phyloP scores from a whole-genome alignment of 2,113 vertebrate species.

The Gnathonemus echidnorhynchus region DNA sequence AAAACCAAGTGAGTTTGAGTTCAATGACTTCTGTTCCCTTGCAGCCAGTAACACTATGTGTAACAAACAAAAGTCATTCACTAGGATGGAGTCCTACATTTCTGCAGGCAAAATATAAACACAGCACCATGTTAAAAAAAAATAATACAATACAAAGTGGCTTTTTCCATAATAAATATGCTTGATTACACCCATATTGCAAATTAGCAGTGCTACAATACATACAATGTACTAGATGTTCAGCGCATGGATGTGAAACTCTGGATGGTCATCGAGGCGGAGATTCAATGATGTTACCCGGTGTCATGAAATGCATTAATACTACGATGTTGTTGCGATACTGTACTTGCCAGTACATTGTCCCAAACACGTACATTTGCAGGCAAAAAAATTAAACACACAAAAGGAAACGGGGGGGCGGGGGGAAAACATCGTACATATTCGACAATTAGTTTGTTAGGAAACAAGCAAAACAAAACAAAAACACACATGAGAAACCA shows the following conservation, averaged over 20 bases:
- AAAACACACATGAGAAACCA: neutral
- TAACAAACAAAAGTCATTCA: constrained; percentile 29
- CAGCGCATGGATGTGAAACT: constrained; percentile 45
- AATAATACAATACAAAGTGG: constrained; percentile 54
- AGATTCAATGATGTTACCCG: constrained; percentile 37
- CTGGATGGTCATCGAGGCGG: constrained; percentile 49
- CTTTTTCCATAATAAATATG: constrained; percentile 63
- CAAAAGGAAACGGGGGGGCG: constrained; percentile 27
- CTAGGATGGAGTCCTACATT: constrained; percentile 36
- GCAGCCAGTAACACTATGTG: constrained; percentile 56
- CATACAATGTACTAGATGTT: constrained; percentile 45
- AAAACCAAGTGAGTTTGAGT: constrained; percentile 43
- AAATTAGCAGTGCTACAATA: constrained; percentile 47
- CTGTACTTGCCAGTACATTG: constrained; percentile 47
- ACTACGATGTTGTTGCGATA: constrained; percentile 35
- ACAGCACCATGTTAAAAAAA: constrained; percentile 61
- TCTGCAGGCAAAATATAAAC: constrained; percentile 52
- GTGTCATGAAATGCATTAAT: constrained; percentile 39
- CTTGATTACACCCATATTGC: constrained; percentile 46
- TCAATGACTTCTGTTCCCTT: constrained; percentile 42
- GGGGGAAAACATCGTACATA: constrained; percentile 36
- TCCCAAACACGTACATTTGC: constrained; percentile 44
- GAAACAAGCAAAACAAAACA: neutral
- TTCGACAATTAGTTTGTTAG: constrained; percentile 40
- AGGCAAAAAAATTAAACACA: constrained; percentile 28